Evolutionary conservation across 2,888 invertebrate species (phyloP), one percentile per base, ranked within the genome.

Genomic region (Hermaeophaga mercurialis): DNA sequence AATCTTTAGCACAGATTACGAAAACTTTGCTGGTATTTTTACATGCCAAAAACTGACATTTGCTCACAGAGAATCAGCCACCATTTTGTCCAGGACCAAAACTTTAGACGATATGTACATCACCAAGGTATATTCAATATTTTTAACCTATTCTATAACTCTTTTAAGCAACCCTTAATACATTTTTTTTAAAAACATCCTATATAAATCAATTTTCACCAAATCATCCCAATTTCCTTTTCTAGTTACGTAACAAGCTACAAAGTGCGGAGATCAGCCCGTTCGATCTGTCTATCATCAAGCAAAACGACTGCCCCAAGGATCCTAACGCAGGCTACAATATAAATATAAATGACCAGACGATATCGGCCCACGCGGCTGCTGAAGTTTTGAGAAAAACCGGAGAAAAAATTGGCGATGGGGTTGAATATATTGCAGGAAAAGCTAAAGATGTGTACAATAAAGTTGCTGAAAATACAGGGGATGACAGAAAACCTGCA

Each of bases 41-140:
- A 89, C 89, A 0, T 91, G 91, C 68, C 91, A 91, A 75, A 88
- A 86, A 70, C 71, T 91, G 9, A 82, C 86, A 0, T 87, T 91
- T 66, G 87, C 87, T 0, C 87, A 91, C 75, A 81, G 91, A 2
- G 85, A 87, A 59, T 90, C 90, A 0, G 89, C 90, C 0, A 89
- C 91, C 47, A 90, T 95, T 61, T 80, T 91, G n/a, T 90, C 90
- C 0, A 83, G 91, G 46, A 83, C 80, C 12, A 85, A 85, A 63
- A 87, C 86, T 28, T 80, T 91, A 44, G 91, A 90, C 64, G 87
- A 84, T 72, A 81, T 84, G 44, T 87, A 82, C 61, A 66, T 89
- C 5, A 89, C 89, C 64, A 87, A 88, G 81, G 86, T 87, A 74
- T 69, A 71, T 57, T n/a, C n/a, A n/a, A n/a, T n/a, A n/a, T n/a